Conservation (phyloP, 53 echinoderm and acorn worm species). For the Hippasteria phrygiana region DNA sequence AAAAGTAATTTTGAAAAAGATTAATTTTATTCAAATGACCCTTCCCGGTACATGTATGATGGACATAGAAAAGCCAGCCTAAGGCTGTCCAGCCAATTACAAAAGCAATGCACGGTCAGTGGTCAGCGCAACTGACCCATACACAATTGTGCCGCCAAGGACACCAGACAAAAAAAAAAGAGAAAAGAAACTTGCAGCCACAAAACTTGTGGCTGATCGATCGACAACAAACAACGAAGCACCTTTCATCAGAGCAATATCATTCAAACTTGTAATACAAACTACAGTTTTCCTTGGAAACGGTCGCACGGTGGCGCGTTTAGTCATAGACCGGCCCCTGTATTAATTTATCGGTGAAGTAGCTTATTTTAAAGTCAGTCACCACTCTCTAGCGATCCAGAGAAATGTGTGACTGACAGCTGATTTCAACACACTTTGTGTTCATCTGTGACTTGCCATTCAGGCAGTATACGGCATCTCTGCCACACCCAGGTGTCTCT, state of each 20-base stretch:
- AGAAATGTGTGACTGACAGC: not conserved
- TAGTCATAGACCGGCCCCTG: not conserved
- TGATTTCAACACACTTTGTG: too few relatives aligned
- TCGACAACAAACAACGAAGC: conserved; percentile 29
- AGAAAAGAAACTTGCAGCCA: conserved; percentile 7
- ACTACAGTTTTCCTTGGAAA: conserved; percentile 55
- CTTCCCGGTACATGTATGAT: not conserved
- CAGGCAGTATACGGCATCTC: too few relatives aligned
- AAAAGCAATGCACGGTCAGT: not conserved
- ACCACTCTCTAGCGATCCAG: too few relatives aligned
- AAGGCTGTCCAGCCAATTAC: not conserved
- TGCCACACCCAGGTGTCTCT: too few relatives aligned
- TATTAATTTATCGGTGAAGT: too few relatives aligned
- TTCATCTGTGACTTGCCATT: too few relatives aligned
- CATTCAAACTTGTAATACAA: not conserved
- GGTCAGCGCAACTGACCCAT: conserved; percentile 12
- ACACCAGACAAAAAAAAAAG: not conserved
- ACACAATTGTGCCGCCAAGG: not conserved
- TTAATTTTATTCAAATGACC: not conserved
- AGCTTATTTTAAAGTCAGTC: too few relatives aligned
- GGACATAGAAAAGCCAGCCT: not conserved
- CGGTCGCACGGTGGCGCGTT: conserved; percentile 4
- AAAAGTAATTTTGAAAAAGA: not conserved
- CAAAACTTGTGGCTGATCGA: not conserved
- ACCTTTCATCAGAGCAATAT: conserved; percentile 46